Conservation (phyloP, 2,888 invertebrate species). For the Lycia hirtaria region DNA sequence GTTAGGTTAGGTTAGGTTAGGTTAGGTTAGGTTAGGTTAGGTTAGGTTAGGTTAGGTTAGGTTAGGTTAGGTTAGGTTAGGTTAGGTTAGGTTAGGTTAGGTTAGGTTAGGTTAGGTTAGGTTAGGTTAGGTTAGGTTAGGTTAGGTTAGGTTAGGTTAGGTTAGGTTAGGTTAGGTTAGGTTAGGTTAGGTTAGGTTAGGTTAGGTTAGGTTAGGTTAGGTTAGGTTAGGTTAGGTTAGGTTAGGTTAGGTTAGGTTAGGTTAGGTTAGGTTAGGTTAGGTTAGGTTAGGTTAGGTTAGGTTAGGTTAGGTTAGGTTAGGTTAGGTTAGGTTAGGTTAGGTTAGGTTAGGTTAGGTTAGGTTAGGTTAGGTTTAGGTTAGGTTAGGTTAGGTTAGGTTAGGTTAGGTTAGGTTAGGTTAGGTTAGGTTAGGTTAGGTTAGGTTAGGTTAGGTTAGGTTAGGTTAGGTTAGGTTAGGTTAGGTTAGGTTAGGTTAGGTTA, state of each 20-base stretch:
- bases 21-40: constrained; percentile 27
- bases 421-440: constrained; percentile 32
- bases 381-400: constrained; percentile 29
- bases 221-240: constrained; percentile 19
- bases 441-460: constrained; percentile 32
- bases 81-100: constrained; percentile 28
- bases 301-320: constrained; percentile 14
- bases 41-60: constrained; percentile 28
- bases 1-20: constrained; percentile 28
- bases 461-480: constrained; percentile 31
- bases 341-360: constrained; percentile 13
- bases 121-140: constrained; percentile 20
- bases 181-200: constrained; percentile 23
- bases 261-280: constrained; percentile 17
- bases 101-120: constrained; percentile 19
- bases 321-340: constrained; percentile 14
- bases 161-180: neutral
- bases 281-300: constrained; percentile 14
- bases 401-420: constrained; percentile 29
- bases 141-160: constrained; percentile 17
- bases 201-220: constrained; percentile 24
- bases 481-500: constrained; percentile 23
- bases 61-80: constrained; percentile 31
- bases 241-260: constrained; percentile 30
- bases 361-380: constrained; percentile 14